phyloP scores from a whole-genome alignment of 1,140 invertebrate genomes.

The Pseudomyrmex dendroicus region DNA sequence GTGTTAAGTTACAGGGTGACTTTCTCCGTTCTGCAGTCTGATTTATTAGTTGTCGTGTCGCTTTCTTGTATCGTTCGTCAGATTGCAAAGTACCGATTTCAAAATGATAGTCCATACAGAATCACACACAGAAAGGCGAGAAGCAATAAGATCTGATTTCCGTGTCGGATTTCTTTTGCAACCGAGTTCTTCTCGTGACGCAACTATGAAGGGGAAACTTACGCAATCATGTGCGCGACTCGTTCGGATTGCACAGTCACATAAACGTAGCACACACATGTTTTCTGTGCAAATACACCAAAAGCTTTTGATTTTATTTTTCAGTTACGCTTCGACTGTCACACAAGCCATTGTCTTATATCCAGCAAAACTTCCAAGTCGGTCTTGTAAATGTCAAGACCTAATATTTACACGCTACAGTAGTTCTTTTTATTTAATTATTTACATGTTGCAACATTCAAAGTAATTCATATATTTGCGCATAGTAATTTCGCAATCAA shows the following conservation, averaged over 20 bases:
- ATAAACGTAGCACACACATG: background rate
- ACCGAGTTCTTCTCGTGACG: background rate
- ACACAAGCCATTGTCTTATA: background rate
- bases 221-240: conserved; percentile 15
- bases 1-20: background rate
- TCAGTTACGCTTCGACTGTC: background rate
- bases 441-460: background rate
- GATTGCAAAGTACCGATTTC: background rate
- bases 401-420: too few relatives aligned
- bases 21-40: background rate
- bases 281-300: background rate
- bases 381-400: too few relatives aligned
- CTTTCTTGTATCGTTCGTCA: background rate
- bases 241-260: background rate
- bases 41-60: background rate
- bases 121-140: background rate
- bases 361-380: too few relatives aligned
- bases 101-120: too few relatives aligned
- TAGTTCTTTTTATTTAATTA: too few relatives aligned
- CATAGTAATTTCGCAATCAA: background rate
- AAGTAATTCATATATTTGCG: background rate
- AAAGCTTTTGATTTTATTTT: background rate
- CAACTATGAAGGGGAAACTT: conserved; percentile 15
- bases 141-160: conserved; percentile 22
- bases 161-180: background rate